Percentiles rank a stretch among this genome's conserved stretches.
Conservation (phyloP, 2,113 vertebrate genomes). For the Anolis sagrei region DNA sequence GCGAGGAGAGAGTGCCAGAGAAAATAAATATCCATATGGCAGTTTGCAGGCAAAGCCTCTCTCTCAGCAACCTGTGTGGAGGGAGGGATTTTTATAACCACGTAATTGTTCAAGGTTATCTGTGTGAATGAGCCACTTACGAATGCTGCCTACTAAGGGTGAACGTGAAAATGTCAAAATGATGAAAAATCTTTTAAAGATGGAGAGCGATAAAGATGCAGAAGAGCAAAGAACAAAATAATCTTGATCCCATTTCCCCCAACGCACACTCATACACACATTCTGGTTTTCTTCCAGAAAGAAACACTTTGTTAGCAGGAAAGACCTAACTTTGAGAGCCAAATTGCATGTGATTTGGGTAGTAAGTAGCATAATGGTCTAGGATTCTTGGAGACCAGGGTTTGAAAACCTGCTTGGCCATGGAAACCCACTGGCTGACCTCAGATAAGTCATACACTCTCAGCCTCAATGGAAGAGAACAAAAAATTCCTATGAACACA, state of each 20-base stretch:
- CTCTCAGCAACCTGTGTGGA: conserved; percentile 21
- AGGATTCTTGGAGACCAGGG: too few relatives aligned
- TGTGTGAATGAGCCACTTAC: conserved; percentile 41
- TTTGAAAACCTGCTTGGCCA: too few relatives aligned
- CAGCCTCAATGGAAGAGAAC: too few relatives aligned
- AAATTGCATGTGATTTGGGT: too few relatives aligned
- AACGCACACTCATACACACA: not conserved
- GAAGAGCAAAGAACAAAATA: conserved; percentile 14
- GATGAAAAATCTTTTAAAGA: conserved; percentile 28
- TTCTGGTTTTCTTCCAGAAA: not conserved
- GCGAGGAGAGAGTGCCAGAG: not conserved
- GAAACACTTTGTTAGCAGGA: conserved; percentile 27
- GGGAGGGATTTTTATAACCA: conserved; percentile 41
- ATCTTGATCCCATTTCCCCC: conserved; percentile 24
- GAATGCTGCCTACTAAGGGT: conserved; percentile 13
- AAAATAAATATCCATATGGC: conserved; percentile 43
- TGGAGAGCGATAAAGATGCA: conserved; percentile 42
- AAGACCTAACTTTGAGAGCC: conserved; percentile 8
- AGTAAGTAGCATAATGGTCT: too few relatives aligned
- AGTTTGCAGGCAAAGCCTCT: conserved; percentile 33
- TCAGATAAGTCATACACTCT: too few relatives aligned
- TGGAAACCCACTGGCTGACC: too few relatives aligned
- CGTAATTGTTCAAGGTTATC: conserved; percentile 55
- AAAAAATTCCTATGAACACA: too few relatives aligned
- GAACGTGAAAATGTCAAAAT: conserved; percentile 54